These are phyloP conservation scores for Bilobella aurantiaca DNA, from an alignment of 1,140 invertebrate genomes.

Conservation along the genomic window DNA sequence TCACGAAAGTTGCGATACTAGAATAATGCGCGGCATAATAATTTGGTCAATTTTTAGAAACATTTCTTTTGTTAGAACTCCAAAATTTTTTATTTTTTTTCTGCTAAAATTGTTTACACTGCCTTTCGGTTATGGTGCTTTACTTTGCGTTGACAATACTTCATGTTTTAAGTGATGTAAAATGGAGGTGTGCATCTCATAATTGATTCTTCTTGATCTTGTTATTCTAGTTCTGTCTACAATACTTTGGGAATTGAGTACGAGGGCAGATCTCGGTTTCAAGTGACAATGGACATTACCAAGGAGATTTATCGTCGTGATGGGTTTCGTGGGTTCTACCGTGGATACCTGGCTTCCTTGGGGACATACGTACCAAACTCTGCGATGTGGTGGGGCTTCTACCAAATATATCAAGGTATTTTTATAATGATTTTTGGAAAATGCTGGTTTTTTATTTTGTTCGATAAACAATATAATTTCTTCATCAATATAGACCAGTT, in stretches of 20 bases:
- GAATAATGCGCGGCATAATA: too few relatives aligned
- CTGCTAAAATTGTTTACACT: too few relatives aligned
- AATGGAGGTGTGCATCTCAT: background rate
- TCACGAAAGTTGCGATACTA: too few relatives aligned
- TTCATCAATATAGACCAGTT: constrained; percentile 56
- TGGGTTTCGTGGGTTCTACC: constrained; percentile 78
- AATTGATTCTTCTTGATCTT: background rate
- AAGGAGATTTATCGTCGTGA: constrained; percentile 63
- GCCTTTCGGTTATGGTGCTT: too few relatives aligned
- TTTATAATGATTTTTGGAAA: background rate
- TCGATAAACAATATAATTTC: background rate
- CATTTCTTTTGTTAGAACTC: background rate
- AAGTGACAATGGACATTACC: constrained; percentile 59
- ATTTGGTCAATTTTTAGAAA: background rate
- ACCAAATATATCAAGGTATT: constrained; percentile 84
- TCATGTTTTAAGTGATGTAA: background rate
- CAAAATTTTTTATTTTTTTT: too few relatives aligned
- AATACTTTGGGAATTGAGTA: constrained; percentile 40
- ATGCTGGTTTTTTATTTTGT: background rate
- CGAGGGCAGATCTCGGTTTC: constrained; percentile 49
- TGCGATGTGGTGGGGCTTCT: constrained; percentile 92
- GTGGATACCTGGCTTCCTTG: constrained; percentile 83
- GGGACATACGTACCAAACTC: constrained; percentile 89
- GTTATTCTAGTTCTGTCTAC: constrained; percentile 21
- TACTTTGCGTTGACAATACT: background rate